Conservation (phyloP, 2,888 invertebrate genomes). For the Entomobrya multifasciata region DNA sequence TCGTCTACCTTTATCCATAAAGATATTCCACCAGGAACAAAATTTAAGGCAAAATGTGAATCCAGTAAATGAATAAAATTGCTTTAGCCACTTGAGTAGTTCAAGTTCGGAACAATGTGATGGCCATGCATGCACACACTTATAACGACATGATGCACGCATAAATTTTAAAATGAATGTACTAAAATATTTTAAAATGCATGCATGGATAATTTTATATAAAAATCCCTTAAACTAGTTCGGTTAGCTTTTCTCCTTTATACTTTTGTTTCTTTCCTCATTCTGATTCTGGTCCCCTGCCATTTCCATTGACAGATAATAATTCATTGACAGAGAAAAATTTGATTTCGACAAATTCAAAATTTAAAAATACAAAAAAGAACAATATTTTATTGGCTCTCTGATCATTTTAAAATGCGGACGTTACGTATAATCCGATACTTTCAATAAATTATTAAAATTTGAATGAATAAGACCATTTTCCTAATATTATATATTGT, state of each 20-base stretch:
- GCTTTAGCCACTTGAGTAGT: too few species aligned
- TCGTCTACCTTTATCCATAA: too few species aligned
- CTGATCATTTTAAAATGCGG: constrained; percentile 13
- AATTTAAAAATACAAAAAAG: constrained; percentile 19
- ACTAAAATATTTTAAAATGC: constrained; percentile 45
- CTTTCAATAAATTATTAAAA: constrained; percentile 67
- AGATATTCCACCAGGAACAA: too few species aligned
- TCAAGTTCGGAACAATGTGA: too few species aligned
- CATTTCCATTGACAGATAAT: constrained; percentile 68
- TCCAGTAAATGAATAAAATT: too few species aligned
- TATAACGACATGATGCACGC: constrained; percentile 21
- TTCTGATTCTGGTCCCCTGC: constrained; percentile 58
- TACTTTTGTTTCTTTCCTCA: constrained; percentile 11
- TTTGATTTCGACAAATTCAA: constrained; percentile 36
- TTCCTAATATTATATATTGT: constrained; percentile 31
- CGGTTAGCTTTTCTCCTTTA: constrained; percentile 56
- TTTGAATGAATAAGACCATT: constrained; percentile 45
- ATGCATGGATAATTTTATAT: constrained; percentile 66
- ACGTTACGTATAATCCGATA: constrained; percentile 59
- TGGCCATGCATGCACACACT: neutral
- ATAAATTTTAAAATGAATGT: constrained; percentile 6
- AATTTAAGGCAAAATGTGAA: too few species aligned
- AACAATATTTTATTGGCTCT: constrained; percentile 34
- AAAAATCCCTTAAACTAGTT: constrained; percentile 67
- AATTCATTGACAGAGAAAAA: constrained; percentile 40